Base-by-base conservation (phyloP, 2,888 invertebrate species). In the Apoda limacodes region DNA sequence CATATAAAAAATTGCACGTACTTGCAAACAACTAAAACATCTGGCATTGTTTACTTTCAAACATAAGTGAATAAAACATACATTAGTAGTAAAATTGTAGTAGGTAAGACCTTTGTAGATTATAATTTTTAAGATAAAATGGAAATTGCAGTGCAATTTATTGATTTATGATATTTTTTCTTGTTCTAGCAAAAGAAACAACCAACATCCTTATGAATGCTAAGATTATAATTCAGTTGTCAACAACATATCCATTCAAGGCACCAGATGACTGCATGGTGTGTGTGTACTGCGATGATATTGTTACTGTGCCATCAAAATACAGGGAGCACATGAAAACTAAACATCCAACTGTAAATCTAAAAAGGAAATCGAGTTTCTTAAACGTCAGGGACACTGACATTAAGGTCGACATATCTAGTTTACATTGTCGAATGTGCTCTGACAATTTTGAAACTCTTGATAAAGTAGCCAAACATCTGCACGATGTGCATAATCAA, bases 151-250 rank as follows among this genome's bases (percentile, higher is more conserved):
- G n/a, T n/a, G n/a, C n/a, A n/a, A n/a, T 66, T n/a, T n/a, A n/a
- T n/a, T 72, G 71, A 72, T 55, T 53, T 43, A 46, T 60, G 63
- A 50, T 64, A 62, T 75, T 75, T 75, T 66, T 74, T 70, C 75
- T 69, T 76, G 75, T 76, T 76, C 64, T 76, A 76, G 76, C 71
- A 43, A n/a, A n/a, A n/a, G 64, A 66, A 54, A 54, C 62, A 54
- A 59, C 64, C 61, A 49, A 54, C 60, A n/a, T n/a, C n/a, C 65
- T 67, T 49, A 72, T 64, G 60, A 71, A 72, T 55, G 70, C 71
- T 37, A 56, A 60, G 54, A 46, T 56, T 42, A 50, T 72, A 34
- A 49, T 71, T 50, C 55, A 60, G 50, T 60, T 62, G 51, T 45
- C 65, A 17, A 70, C 71, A 25, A 60, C 59, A 40, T 68, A 61